Evolutionary conservation across 1,140 invertebrate genomes (phyloP), one percentile per base, ranked within the genome.

Genomic region (Drosophila sturtevanti): DNA sequence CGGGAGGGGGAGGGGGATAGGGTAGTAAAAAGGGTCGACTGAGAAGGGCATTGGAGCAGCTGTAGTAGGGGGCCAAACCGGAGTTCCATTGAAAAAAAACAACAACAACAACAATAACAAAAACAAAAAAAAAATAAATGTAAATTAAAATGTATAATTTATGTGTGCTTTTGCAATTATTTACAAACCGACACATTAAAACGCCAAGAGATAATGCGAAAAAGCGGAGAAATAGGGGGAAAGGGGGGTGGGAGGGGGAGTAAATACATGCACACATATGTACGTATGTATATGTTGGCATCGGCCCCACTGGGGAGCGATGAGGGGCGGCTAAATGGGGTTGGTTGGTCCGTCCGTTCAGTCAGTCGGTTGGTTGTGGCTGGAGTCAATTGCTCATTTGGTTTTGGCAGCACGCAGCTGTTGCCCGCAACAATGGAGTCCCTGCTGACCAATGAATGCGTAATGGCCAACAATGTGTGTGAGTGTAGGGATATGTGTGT

Each of bases 71-170:
- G 38, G 27, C 6, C 27, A 31, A 31, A 31, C 2, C 65, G 71
- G 74, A 71, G 68, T 66, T 77, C 76, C 72, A 75, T 87, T 86
- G 82, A 79, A 87, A 82, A 74, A 66, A 70, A 9, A 6, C 14
- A 16, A 16, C 41, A 14, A 85, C 68, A 69, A 67, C 70, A 9
- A 6, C 14, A 16, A 16, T 14, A 14, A 85, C 68, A 69, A 67
- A 74, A 59, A 51, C 89, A 16, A 85, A 68, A 69, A 65, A 74
- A 59, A 51, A 87, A 87, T 89, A 89, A 89, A 89, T 89, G 84
- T 89, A 89, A 89, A 89, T 89, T 89, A 89, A 89, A 89, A 89
- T 89, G 67, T 80, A 84, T 89, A 89, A 89, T 89, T 89, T 89
- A 89, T 89, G 85, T 72, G 73, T 76, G 77, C 41, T 80, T 76